Evolutionary conservation across 1,140 invertebrate genomes (phyloP).

Genomic region (Lineus longissimus): DNA sequence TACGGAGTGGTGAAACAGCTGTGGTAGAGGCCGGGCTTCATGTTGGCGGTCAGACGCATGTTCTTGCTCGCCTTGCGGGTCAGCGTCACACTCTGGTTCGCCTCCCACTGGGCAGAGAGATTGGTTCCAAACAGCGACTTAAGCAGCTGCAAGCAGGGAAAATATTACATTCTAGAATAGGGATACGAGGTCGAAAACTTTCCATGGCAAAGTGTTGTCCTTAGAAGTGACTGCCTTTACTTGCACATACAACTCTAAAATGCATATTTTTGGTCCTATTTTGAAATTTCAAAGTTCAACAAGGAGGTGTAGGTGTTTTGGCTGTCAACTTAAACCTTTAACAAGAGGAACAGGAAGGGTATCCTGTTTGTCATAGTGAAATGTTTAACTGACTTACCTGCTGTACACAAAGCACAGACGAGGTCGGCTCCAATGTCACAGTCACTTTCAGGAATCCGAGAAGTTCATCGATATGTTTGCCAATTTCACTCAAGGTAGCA

Average conservation of each 20-base stretch:
- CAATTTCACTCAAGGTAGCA: slow-evolving; percentile 68
- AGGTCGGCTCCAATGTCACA: slow-evolving; percentile 66
- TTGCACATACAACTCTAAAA: neutral
- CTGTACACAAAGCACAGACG: slow-evolving; percentile 73
- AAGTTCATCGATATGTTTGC: slow-evolving; percentile 74
- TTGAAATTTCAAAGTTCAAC: neutral
- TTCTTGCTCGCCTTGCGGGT: slow-evolving; percentile 32
- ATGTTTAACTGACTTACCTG: too few relatives aligned
- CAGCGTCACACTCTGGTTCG: slow-evolving; percentile 23
- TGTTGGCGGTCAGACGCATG: slow-evolving; percentile 31
- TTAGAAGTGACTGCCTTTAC: too few relatives aligned
- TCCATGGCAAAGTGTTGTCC: too few relatives aligned
- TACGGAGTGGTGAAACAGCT: slow-evolving; percentile 53
- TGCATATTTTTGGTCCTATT: neutral
- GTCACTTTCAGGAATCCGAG: slow-evolving; percentile 71
- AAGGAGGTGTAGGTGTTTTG: neutral
- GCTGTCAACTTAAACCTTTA: neutral
- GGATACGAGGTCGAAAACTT: too few relatives aligned
- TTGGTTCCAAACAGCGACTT: slow-evolving; percentile 81
- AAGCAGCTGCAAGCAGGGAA: slow-evolving; percentile 68
- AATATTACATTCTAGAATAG: too few relatives aligned
- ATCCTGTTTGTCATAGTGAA: too few relatives aligned
- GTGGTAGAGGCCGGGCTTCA: slow-evolving; percentile 53
- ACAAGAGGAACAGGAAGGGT: slow-evolving; percentile 6
- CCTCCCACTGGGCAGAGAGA: slow-evolving; percentile 64